Evolutionary conservation across 2,797 vertebrate species (phyloP).

Genomic region (Erethizon dorsatum): DNA sequence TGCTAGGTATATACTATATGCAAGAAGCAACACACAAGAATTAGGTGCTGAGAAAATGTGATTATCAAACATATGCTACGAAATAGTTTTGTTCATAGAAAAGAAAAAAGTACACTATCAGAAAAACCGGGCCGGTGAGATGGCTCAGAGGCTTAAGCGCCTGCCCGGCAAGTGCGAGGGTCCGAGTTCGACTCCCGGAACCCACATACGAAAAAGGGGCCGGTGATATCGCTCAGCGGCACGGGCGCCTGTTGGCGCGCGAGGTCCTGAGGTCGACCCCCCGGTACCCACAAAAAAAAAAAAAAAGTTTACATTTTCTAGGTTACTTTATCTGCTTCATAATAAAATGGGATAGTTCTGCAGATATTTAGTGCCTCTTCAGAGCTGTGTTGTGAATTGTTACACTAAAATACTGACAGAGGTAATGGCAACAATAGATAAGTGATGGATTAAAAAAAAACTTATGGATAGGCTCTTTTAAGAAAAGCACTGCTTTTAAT

Average conservation of each 20-base stretch:
- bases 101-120: neutral
- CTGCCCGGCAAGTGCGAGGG: no score
- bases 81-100: neutral
- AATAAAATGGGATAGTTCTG: neutral
- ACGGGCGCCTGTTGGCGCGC: no score
- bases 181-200: no score
- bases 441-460: neutral
- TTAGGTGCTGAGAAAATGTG: neutral
- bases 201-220: no score
- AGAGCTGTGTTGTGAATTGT: neutral
- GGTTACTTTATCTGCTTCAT: neutral
- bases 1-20: neutral
- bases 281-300: no score
- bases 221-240: no score
- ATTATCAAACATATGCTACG: neutral
- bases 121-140: neutral
- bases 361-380: neutral
- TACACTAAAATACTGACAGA: neutral
- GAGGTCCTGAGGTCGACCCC: no score
- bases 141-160: no score
- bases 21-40: neutral
- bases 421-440: neutral
- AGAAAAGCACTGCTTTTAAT: constrained; percentile 24
- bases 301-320: neutral
- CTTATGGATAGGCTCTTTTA: neutral